These are phyloP conservation scores for Molossus molossus DNA, from an alignment of 2,797 vertebrate genomes.

Conservation along the genomic window DNA sequence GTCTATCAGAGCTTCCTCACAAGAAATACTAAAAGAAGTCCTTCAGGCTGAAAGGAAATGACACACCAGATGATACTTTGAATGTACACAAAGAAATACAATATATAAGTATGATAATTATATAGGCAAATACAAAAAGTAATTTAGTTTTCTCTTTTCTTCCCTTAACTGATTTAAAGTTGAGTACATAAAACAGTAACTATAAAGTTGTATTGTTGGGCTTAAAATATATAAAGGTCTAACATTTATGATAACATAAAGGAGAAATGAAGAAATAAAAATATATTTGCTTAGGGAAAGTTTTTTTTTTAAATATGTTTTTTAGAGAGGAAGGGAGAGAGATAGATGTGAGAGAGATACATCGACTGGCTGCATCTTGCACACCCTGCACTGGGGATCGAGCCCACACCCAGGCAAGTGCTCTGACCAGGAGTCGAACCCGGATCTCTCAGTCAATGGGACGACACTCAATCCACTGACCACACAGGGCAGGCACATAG, in stretches of 20 bases:
- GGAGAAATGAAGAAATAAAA: background rate
- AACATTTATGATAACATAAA: background rate
- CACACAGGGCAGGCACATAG: no score
- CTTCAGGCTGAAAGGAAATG: slow-evolving; percentile 27
- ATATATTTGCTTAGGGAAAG: background rate
- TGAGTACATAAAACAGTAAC: background rate
- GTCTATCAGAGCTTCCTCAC: background rate
- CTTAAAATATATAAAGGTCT: background rate
- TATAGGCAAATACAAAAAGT: background rate
- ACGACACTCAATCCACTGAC: no score
- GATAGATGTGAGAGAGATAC: no score
- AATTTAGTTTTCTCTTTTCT: background rate
- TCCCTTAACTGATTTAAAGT: slow-evolving; percentile 12
- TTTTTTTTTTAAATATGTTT: background rate
- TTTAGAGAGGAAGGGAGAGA: no score
- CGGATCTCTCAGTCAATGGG: no score
- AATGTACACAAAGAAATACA: background rate
- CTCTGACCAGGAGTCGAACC: no score
- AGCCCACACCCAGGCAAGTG: no score
- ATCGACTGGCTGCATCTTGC: no score
- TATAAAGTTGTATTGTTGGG: background rate
- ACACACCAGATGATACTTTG: background rate
- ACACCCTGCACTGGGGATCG: no score
- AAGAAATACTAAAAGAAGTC: slow-evolving; percentile 7
- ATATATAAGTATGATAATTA: background rate